Conservation (phyloP, 2,888 invertebrate species). For the Eucriotettix oculatus region DNA sequence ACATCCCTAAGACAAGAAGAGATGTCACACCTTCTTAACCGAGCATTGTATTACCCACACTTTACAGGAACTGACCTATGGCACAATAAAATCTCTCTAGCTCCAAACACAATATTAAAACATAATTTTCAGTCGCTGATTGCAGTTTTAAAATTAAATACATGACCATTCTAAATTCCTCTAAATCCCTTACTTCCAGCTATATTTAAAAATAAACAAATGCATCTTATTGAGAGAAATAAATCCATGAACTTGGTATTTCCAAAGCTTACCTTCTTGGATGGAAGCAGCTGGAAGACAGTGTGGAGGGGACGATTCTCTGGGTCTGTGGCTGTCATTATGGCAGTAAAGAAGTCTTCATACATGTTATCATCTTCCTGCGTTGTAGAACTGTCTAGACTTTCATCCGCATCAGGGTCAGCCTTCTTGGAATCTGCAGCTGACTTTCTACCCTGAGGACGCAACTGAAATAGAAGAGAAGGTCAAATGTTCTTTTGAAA, state of each 20-base stretch:
- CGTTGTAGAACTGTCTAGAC: conserved; percentile 52
- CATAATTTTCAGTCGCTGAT: no score
- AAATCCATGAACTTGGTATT: not conserved
- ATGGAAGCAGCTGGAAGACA: conserved; percentile 82
- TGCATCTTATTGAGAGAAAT: not conserved
- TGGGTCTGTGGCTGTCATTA: conserved; percentile 71
- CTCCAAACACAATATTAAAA: no score
- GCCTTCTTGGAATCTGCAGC: conserved; percentile 22
- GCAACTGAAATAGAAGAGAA: conserved; percentile 1
- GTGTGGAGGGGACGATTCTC: conserved; percentile 65
- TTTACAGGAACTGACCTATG: no score
- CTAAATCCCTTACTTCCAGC: not conserved
- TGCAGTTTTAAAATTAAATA: no score
- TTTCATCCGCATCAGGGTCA: conserved; percentile 41
- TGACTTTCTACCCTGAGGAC: conserved; percentile 20
- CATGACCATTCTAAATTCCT: no score
- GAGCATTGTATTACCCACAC: no score
- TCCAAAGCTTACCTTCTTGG: conserved; percentile 43
- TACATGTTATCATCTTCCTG: conserved; percentile 53
- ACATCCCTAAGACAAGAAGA: no score
- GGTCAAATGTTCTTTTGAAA: conserved; percentile 2
- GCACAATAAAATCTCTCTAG: no score
- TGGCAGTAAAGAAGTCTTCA: conserved; percentile 78
- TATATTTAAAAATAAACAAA: not conserved
- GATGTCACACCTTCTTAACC: no score